These are phyloP conservation scores for Drosophila pallidifrons DNA, from an alignment of 1,140 invertebrate genomes.

Conservation along the genomic window DNA sequence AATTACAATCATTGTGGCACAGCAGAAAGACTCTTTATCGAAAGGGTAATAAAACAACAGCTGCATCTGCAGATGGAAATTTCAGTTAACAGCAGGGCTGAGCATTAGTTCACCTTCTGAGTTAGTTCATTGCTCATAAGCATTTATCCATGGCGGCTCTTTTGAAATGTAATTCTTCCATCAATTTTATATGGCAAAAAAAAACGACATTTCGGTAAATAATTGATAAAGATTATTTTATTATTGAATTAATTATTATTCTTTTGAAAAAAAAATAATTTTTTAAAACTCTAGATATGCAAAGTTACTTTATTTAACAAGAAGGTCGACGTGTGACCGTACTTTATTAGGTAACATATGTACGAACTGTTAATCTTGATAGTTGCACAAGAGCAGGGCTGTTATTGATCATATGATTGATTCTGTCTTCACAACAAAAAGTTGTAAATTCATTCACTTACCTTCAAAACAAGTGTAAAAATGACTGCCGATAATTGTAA, in stretches of 20 bases:
- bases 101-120: slow-evolving; percentile 9
- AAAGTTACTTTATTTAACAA: too few species aligned
- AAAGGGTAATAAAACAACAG: slow-evolving; percentile 6
- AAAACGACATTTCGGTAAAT: too few species aligned
- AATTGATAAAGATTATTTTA: too few species aligned
- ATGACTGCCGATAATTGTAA: slow-evolving; percentile 46
- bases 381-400: slow-evolving; percentile 26
- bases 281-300: too few species aligned
- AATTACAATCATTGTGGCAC: background rate
- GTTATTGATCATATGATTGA: slow-evolving; percentile 65
- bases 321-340: too few species aligned
- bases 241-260: too few species aligned
- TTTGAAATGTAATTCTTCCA: too few species aligned
- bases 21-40: background rate
- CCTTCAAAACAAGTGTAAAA: background rate
- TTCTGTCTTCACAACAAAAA: slow-evolving; percentile 31
- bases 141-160: too few species aligned
- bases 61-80: slow-evolving; percentile 7
- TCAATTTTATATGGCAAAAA: too few species aligned
- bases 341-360: too few species aligned
- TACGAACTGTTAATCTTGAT: slow-evolving; percentile 19
- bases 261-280: too few species aligned
- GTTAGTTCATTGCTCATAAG: too few species aligned
- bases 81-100: slow-evolving; percentile 23
- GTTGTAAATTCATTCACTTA: background rate